Conservation (phyloP, 2,113 vertebrate genomes). For the Dolichallabes microphthalmus region DNA sequence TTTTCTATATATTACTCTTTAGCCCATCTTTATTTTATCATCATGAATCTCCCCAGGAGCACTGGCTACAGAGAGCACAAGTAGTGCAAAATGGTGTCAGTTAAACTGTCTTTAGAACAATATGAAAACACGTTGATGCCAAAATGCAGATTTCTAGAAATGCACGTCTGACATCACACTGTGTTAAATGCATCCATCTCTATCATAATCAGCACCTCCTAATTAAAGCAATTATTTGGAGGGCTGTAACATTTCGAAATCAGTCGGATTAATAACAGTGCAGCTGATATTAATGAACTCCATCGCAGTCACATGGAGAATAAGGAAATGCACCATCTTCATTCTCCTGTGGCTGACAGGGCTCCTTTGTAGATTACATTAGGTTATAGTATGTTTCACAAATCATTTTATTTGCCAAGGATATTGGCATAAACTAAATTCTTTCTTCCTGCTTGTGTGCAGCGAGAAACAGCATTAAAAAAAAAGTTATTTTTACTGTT, state of each 20-base stretch:
- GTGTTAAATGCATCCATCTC: conserved; percentile 49
- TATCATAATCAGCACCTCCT: conserved; percentile 54
- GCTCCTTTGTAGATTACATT: conserved; percentile 1
- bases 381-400: not conserved
- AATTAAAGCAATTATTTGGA: conserved; percentile 53
- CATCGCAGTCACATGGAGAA: conserved; percentile 3
- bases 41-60: not conserved
- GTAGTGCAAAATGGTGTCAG: not conserved
- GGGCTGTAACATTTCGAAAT: conserved; percentile 47
- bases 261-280: conserved; percentile 52
- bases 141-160: conserved; percentile 24
- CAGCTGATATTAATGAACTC: conserved; percentile 51
- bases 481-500: not conserved
- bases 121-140: not conserved
- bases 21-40: not conserved
- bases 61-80: not conserved
- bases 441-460: not conserved
- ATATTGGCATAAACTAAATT: not conserved
- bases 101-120: not conserved
- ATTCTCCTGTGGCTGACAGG: not conserved
- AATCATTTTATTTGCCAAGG: conserved; percentile 9
- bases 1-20: not conserved
- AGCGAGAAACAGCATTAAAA: not conserved
- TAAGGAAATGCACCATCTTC: not conserved
- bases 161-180: conserved; percentile 37